Conservation (phyloP, 23 tunicate species). For the Aplidium turbinatum region DNA sequence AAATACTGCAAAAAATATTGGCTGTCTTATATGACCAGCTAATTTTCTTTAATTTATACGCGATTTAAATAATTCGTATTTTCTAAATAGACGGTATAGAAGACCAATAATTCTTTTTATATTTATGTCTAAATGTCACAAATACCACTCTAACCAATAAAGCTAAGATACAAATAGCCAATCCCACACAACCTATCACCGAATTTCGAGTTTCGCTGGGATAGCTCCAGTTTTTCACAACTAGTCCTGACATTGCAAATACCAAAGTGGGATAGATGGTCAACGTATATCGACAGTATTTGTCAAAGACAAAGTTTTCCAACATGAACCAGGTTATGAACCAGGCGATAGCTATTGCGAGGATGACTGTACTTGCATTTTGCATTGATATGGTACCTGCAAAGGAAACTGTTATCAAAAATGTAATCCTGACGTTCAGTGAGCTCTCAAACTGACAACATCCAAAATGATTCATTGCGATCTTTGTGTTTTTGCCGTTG, state of each 20-base stretch:
- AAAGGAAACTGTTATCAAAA: too few species aligned
- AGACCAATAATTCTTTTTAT: too few species aligned
- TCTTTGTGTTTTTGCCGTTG: too few species aligned
- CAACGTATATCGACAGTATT: conserved; percentile 54
- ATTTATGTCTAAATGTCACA: neutral
- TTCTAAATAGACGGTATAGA: too few species aligned
- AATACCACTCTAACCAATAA: neutral
- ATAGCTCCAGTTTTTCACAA: conserved; percentile 18
- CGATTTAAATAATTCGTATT: too few species aligned
- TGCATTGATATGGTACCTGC: conserved; percentile 38
- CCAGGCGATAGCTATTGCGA: conserved; percentile 23
- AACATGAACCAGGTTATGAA: conserved; percentile 52
- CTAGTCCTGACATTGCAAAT: conserved; percentile 31
- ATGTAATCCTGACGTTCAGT: too few species aligned
- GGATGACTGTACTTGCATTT: conserved; percentile 35
- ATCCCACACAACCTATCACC: neutral
- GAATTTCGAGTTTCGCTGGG: neutral
- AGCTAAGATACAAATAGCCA: neutral
- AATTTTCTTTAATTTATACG: too few species aligned
- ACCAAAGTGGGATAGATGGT: conserved; percentile 42
- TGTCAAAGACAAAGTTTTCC: conserved; percentile 57
- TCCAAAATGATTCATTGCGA: too few species aligned
- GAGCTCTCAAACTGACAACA: too few species aligned
- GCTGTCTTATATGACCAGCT: too few species aligned
- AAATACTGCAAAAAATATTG: too few species aligned